Evolutionary conservation across 1,140 invertebrate genomes (phyloP).

Genomic region (Mycetomoellerius zeteki): DNA sequence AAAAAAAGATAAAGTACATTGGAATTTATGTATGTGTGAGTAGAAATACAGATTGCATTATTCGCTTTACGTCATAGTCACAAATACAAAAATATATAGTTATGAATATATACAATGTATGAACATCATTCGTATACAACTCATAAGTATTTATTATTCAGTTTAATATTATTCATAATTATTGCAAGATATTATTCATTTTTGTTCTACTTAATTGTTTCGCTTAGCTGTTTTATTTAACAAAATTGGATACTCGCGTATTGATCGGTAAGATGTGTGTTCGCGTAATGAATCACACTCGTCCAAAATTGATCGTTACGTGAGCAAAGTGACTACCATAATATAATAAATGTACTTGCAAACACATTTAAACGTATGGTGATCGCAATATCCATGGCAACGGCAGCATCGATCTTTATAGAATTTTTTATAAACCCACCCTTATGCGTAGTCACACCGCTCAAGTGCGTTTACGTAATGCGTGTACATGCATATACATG

Average conservation of each 20-base stretch:
- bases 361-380: constrained; percentile 66
- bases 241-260: constrained; percentile 16
- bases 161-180: constrained; percentile 23
- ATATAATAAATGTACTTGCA: constrained; percentile 69
- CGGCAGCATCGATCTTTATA: constrained; percentile 72
- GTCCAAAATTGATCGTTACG: constrained; percentile 56
- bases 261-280: constrained; percentile 26
- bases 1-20: neutral
- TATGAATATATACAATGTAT: constrained; percentile 1
- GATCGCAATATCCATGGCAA: constrained; percentile 75
- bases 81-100: constrained; percentile 30
- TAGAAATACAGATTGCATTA: neutral
- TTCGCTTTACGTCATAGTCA: neutral
- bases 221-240: constrained; percentile 22
- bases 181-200: neutral
- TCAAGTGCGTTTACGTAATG: constrained; percentile 76
- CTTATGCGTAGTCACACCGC: constrained; percentile 75
- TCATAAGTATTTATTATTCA: constrained; percentile 21
- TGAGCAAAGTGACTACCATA: constrained; percentile 45
- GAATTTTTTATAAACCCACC: constrained; percentile 76
- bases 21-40: neutral
- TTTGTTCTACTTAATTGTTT: constrained; percentile 19
- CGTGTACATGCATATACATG: constrained; percentile 71
- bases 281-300: constrained; percentile 26
- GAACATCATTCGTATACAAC: neutral